Evolutionary conservation across 2,888 invertebrate species (phyloP), one percentile per base, ranked within the genome.

Genomic region (Mesoligia furuncula): DNA sequence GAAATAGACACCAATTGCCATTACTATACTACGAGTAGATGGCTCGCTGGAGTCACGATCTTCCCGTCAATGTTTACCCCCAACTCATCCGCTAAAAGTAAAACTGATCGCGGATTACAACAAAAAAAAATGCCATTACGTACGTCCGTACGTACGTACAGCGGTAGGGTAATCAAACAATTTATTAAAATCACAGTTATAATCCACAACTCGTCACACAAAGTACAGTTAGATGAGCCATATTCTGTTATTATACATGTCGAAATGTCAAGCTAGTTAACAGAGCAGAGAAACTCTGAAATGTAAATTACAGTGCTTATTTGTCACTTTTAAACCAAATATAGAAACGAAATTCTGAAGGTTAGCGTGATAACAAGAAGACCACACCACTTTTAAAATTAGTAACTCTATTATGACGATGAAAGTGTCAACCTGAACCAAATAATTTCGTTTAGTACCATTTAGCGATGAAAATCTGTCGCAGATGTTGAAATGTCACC

Each of bases 391-490:
- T 85, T 79, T 84, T 75, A 71, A 81, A 87, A 83, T 78, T 85
- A 88, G 77, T 84, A 78, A 72, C 69, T 45, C 51, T 64, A 62
- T 72, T 59, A 27, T 45, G 9, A 39, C 65, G 51, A 72, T 77
- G 85, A 89, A 90, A 89, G 74, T 85, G 81, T 84, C 87, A 80
- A 85, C 82, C 71, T 73, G 75, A 81, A 80, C 65, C 65, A 77
- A 88, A 83, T 80, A 69, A 79, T 75, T 66, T 71, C 67, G 20
- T 77, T 80, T 80, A 80, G 77, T 79, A 71, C 51, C 65, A 74
- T 81, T 88, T 85, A 85, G 80, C 80, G 45, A 61, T 42, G 15
- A 61, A 80, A 88, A 88, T 82, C 73, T 88, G 90, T 91, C 89
- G 66, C 89, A 81, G 74, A 81, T 75, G 86, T 81, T 87, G 90